These are phyloP conservation scores for Moxostoma hubbsi DNA, from an alignment of 2,797 vertebrate species.

Conservation along the genomic window DNA sequence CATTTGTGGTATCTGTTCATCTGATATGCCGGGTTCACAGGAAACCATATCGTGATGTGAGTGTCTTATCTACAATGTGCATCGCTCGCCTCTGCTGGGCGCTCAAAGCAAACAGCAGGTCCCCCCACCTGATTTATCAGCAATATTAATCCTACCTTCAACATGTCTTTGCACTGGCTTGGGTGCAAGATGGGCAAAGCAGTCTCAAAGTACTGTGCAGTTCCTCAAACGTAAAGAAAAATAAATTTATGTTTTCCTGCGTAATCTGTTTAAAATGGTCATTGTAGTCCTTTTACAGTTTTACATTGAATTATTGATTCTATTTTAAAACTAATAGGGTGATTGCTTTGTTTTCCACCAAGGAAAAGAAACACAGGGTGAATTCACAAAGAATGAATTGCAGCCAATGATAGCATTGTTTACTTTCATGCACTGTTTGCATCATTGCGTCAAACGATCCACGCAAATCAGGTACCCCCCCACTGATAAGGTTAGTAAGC, in stretches of 20 bases:
- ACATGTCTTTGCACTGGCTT: slow-evolving; percentile 46
- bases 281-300: too few species aligned
- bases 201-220: background rate
- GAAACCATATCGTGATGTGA: slow-evolving; percentile 64
- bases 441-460: too few species aligned
- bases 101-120: slow-evolving; percentile 53
- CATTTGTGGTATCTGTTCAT: slow-evolving; percentile 72
- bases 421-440: too few species aligned
- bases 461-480: too few species aligned
- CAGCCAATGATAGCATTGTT: too few species aligned
- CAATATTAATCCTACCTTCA: slow-evolving; percentile 65
- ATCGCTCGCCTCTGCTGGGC: slow-evolving; percentile 64
- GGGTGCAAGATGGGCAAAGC: slow-evolving; percentile 39
- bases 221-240: slow-evolving; percentile 43
- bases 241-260: background rate
- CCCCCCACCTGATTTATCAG: slow-evolving; percentile 55
- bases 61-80: slow-evolving; percentile 66
- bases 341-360: background rate
- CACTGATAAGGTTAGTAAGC: too few species aligned
- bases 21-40: slow-evolving; percentile 72
- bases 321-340: too few species aligned
- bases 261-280: background rate
- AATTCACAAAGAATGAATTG: too few species aligned
- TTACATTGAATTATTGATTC: too few species aligned
- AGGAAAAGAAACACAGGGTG: background rate